Base-by-base conservation (phyloP, 2,797 vertebrate species). In the Tapirus indicus region DNA sequence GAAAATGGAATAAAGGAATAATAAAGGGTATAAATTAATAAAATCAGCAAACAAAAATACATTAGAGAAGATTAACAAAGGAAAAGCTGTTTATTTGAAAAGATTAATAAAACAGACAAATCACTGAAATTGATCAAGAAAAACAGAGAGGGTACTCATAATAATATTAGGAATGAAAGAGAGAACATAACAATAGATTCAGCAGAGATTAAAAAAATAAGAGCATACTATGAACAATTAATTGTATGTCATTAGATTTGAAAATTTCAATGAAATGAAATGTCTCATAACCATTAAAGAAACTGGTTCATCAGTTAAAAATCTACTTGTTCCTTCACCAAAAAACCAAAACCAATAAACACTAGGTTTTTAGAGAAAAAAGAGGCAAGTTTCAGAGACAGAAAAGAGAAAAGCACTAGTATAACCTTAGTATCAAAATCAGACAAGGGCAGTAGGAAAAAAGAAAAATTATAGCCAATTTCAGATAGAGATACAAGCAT, bases 21-120 rank as follows among this genome's bases (percentile, higher is more conserved):
- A 90, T 54, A 69, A 84, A 85, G 38, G 4, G 41, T 6, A 94
- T 29, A 83, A 90, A 84, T 32, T 38, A 32, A 54, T 41, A 60
- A 93, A 86, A 86, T 77, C 17, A 87, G 66, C 90, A 95, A 95
- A 90, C n/a, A 83, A 72, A 78, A 35, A 60, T 47, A 69, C 4
- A 69, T 6, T 64, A 62, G 18, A 92, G 62, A 94, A 91, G 49
- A 83, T 72, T 32, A 74, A 75, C 20, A 92, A 56, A 80, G 60
- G 44, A 86, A 85, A 91, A 87, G 4, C 18, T 69, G 38, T 64
- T 86, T 94, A 71, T 47, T 74, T 94, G n/a, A 64, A 95, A 96
- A 96, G 68, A 77, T 27, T 92, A 69, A 49, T 35, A 93, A 91
- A 83, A 62, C n/a, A 96, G 27, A 27, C 17, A 92, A 89, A 60